phyloP scores from a whole-genome alignment of 2,113 vertebrate species.

The Heterocephalus glaber region DNA sequence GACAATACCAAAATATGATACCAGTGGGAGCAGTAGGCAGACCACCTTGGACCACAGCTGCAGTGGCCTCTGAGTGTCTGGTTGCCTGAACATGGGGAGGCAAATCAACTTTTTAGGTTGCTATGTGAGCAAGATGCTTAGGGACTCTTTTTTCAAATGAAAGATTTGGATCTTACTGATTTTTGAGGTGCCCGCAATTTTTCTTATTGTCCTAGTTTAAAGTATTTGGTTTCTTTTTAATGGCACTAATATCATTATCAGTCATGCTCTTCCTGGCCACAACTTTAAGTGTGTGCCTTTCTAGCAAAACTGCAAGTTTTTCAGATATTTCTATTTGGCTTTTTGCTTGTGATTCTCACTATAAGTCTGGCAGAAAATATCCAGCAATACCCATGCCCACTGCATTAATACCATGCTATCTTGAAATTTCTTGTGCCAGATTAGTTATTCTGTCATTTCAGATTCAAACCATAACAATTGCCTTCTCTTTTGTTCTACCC shows the following conservation, averaged over 20 bases:
- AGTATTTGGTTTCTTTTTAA: neutral
- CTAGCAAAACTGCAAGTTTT: neutral
- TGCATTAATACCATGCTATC: neutral
- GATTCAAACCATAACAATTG: neutral
- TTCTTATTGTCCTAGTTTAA: neutral
- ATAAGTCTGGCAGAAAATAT: neutral
- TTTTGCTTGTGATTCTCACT: neutral
- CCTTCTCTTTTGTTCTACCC: neutral
- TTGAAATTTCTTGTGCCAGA: neutral
- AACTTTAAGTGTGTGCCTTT: neutral
- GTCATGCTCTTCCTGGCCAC: too few relatives aligned
- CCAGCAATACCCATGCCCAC: neutral
- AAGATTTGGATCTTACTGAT: neutral
- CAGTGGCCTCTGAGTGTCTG: neutral
- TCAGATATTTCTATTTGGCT: neutral
- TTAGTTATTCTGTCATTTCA: neutral
- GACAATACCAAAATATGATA: neutral
- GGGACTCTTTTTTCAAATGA: neutral
- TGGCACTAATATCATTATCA: neutral
- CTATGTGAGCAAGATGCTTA: neutral
- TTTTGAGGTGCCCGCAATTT: neutral
- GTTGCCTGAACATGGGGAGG: neutral
- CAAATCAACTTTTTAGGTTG: neutral
- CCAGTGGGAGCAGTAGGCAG: neutral
- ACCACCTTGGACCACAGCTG: neutral